A percentile compares a stretch with the other conserved stretches of the same genome.
Conservation (phyloP, 2,113 vertebrate species). For the Paraplagusia blochii region DNA sequence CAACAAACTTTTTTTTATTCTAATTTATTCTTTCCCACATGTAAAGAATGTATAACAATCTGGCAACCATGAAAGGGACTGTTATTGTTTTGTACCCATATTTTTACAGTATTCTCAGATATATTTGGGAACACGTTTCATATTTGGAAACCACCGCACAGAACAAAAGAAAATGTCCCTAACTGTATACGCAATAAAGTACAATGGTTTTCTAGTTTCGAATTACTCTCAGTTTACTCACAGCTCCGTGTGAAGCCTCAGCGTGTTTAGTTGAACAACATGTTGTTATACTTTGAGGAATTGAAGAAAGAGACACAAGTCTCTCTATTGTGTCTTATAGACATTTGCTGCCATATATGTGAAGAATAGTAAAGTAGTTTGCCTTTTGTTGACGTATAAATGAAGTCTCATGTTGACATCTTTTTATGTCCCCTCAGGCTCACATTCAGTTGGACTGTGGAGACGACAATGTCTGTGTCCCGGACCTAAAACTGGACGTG, state of each 20-base stretch:
- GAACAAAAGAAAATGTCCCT: too few species aligned
- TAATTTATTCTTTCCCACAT: slow-evolving; percentile 30
- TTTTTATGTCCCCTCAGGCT: slow-evolving; percentile 63
- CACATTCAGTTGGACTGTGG: slow-evolving; percentile 86
- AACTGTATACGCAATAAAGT: too few species aligned
- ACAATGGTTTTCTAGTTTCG: too few species aligned
- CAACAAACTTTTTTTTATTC: slow-evolving; percentile 3
- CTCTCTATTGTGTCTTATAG: slow-evolving; percentile 15
- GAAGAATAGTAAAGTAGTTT: too few species aligned
- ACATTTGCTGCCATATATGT: background rate
- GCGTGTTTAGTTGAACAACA: too few species aligned
- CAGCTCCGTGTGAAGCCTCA: too few species aligned
- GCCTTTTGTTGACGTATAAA: too few species aligned
- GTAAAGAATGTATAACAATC: slow-evolving; percentile 15
- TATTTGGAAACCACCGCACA: too few species aligned
- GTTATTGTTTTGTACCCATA: slow-evolving; percentile 31
- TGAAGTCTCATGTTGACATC: slow-evolving; percentile 16
- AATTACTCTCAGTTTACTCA: too few species aligned
- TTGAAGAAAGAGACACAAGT: background rate
- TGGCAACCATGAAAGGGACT: slow-evolving; percentile 18
- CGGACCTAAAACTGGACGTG: slow-evolving; percentile 81
- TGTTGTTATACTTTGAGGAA: too few species aligned
- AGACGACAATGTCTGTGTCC: slow-evolving; percentile 87
- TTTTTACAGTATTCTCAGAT: slow-evolving; percentile 13
- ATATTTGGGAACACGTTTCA: too few species aligned